phyloP scores from a whole-genome alignment of 1,140 invertebrate species.

The Drosophila carrolli region DNA sequence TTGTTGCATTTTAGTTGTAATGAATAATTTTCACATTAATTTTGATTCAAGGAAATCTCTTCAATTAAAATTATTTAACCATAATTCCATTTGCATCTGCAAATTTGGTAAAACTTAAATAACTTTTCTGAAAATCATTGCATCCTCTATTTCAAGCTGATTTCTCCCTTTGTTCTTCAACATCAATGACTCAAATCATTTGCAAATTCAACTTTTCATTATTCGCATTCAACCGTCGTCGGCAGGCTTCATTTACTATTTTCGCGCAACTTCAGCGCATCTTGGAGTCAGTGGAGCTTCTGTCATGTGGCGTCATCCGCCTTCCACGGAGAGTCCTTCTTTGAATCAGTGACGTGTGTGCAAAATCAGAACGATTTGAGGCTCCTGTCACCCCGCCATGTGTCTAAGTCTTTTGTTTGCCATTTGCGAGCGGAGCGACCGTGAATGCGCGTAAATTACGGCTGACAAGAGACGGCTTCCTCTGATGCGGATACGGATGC shows the following conservation, averaged over 20 bases:
- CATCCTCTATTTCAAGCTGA: background rate
- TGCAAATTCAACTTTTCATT: constrained; percentile 4
- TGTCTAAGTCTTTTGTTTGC: constrained; percentile 72
- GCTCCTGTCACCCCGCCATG: constrained; percentile 21
- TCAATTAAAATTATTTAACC: too few species aligned
- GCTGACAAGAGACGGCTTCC: constrained; percentile 66
- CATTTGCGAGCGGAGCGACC: constrained; percentile 52
- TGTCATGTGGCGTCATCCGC: constrained; percentile 14
- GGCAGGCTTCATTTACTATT: constrained; percentile 9
- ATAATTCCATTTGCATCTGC: background rate
- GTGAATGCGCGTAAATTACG: constrained; percentile 78
- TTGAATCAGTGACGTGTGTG: constrained; percentile 64
- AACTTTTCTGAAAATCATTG: background rate
- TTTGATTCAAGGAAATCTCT: too few species aligned
- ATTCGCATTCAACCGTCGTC: background rate
- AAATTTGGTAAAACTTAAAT: background rate
- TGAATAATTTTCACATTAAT: too few species aligned
- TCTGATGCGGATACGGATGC: constrained; percentile 15
- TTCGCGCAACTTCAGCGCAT: constrained; percentile 31
- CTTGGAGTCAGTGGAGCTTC: constrained; percentile 30
- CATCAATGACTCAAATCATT: constrained; percentile 1
- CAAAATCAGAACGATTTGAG: constrained; percentile 74
- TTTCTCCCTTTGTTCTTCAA: background rate
- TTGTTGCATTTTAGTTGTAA: too few species aligned
- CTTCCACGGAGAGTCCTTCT: constrained; percentile 11